Conservation (phyloP, 2,888 invertebrate species). For the Lasioglossum oenotherae region DNA sequence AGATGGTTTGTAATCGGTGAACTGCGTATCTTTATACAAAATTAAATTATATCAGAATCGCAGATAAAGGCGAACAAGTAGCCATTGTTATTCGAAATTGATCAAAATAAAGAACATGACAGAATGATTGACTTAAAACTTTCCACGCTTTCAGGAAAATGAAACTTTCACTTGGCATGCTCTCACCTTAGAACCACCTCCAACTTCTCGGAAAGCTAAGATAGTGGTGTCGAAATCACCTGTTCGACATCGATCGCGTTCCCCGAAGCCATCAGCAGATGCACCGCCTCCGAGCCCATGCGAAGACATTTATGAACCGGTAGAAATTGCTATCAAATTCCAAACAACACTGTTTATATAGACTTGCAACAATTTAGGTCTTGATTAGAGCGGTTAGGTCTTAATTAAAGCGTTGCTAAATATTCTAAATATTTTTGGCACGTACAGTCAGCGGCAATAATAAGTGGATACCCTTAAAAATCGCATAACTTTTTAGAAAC, state of each 20-base stretch:
- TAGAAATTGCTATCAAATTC: slow-evolving; percentile 13
- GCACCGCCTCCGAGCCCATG: slow-evolving; percentile 26
- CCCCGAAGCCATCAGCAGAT: slow-evolving; percentile 12
- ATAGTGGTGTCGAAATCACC: slow-evolving; percentile 68
- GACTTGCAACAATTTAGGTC: not conserved
- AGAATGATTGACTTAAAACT: not conserved
- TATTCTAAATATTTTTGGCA: too few relatives aligned
- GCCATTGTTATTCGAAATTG: too few relatives aligned
- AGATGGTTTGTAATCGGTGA: slow-evolving; percentile 33
- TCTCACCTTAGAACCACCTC: slow-evolving; percentile 78
- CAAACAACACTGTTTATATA: not conserved
- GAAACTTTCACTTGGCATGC: slow-evolving; percentile 83
- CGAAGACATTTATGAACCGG: slow-evolving; percentile 50
- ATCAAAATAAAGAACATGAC: too few relatives aligned
- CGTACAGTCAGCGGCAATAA: too few relatives aligned
- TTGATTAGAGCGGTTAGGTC: too few relatives aligned
- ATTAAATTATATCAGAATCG: too few relatives aligned
- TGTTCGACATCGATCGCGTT: slow-evolving; percentile 35
- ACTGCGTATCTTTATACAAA: not conserved
- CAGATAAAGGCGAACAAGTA: too few relatives aligned
- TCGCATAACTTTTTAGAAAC: too few relatives aligned
- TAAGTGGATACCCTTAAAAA: too few relatives aligned
- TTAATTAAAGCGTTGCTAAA: too few relatives aligned
- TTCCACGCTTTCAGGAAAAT: slow-evolving; percentile 70
- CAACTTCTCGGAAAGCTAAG: slow-evolving; percentile 73